phyloP scores from a whole-genome alignment of 2,888 invertebrate species.

The Quadriops clusia region DNA sequence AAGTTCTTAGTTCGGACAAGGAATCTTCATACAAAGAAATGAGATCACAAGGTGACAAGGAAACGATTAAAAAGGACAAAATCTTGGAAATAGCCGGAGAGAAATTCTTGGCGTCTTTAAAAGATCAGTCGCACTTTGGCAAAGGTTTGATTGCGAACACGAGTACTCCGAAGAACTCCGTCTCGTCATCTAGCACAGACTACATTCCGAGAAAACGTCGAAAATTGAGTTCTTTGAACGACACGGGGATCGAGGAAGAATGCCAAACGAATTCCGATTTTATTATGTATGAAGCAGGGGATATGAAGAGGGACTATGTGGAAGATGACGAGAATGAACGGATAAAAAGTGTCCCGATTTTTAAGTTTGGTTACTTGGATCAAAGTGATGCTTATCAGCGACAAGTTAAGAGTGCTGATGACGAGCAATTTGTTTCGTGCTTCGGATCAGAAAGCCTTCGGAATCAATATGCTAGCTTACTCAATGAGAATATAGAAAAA shows the following conservation, averaged over 20 bases:
- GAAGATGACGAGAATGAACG: too few species aligned
- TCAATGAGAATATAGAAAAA: too few species aligned
- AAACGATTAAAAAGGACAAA: constrained; percentile 13
- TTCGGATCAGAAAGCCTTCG: too few species aligned
- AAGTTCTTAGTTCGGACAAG: constrained; percentile 9
- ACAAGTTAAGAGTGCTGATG: too few species aligned
- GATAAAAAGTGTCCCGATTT: too few species aligned
- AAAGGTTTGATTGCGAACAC: background rate
- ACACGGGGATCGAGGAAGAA: constrained; percentile 3
- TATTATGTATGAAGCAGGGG: background rate
- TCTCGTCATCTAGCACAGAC: constrained; percentile 4
- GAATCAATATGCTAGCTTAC: too few species aligned
- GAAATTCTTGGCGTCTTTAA: constrained; percentile 13
- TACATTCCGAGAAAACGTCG: constrained; percentile 22
- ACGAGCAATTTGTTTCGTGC: too few species aligned
- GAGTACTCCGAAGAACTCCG: constrained; percentile 5
- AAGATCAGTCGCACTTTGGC: constrained; percentile 1
- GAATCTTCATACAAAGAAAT: too few species aligned
- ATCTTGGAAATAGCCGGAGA: constrained; percentile 22
- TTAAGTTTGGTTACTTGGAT: too few species aligned
- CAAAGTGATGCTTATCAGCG: too few species aligned
- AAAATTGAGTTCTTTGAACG: constrained; percentile 14
- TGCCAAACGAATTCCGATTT: background rate
- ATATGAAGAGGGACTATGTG: too few species aligned
- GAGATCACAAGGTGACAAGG: constrained; percentile 7